Percentiles rank a stretch among this genome's conserved stretches.
These are phyloP conservation scores for Urosaurus nigricauda DNA, from an alignment of 2,797 vertebrate species.

Conservation along the genomic window DNA sequence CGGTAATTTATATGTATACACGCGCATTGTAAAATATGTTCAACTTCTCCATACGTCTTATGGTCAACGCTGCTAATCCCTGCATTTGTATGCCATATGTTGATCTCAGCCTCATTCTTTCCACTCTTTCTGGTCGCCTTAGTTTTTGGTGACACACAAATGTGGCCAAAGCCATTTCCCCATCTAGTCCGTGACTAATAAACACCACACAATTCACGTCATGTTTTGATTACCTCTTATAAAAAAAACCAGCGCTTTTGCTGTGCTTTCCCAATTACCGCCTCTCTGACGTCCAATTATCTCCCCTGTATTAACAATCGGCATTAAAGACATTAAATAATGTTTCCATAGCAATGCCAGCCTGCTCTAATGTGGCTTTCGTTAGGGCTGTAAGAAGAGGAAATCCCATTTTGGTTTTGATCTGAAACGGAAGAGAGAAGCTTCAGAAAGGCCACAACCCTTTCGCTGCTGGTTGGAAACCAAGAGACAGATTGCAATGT, in stretches of 20 bases:
- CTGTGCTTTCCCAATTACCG: constrained; percentile 65
- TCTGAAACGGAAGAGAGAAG: constrained; percentile 9
- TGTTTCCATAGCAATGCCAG: constrained; percentile 67
- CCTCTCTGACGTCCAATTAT: constrained; percentile 63
- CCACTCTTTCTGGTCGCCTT: not conserved
- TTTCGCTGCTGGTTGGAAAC: not conserved
- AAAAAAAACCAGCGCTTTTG: constrained; percentile 62
- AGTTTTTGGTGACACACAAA: not conserved
- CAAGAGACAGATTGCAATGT: not conserved
- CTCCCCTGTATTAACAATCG: constrained; percentile 62
- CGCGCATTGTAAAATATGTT: no score
- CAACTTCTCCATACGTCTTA: no score
- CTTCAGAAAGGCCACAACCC: not conserved
- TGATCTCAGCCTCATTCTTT: constrained; percentile 1
- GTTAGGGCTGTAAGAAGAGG: constrained; percentile 61
- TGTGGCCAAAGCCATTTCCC: constrained; percentile 29
- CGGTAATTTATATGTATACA: no score
- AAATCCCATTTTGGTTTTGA: constrained; percentile 53
- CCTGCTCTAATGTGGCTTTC: constrained; percentile 55
- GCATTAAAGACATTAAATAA: constrained; percentile 65
- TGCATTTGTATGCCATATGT: not conserved
- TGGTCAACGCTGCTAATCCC: no score
- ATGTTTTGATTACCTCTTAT: constrained; percentile 64
- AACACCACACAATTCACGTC: constrained; percentile 46
- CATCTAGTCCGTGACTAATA: constrained; percentile 60